Evolutionary conservation across 2,888 invertebrate species (phyloP).

Genomic region (Tetanocera ferruginea): DNA sequence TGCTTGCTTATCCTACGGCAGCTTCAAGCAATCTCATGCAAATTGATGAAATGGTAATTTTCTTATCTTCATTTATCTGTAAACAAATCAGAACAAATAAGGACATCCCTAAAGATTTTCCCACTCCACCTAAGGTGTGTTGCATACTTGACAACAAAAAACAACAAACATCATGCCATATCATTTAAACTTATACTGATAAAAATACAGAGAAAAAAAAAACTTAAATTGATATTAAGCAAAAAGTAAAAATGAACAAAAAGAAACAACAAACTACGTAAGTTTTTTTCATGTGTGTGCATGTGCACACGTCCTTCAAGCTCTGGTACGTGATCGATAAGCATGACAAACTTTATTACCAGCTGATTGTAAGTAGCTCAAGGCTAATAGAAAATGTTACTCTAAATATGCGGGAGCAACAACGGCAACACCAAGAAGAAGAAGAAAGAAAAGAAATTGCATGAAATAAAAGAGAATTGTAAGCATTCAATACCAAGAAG

Average conservation of each 20-base stretch:
- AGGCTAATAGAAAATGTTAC: not conserved
- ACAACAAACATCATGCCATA: not conserved
- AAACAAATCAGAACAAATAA: too few relatives aligned
- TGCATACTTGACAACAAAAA: not conserved
- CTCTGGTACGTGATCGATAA: constrained; percentile 6
- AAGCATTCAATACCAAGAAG: not conserved
- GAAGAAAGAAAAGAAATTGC: not conserved
- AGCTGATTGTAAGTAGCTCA: not conserved
- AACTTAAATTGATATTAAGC: not conserved
- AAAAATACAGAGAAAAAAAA: not conserved
- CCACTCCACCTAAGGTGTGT: not conserved
- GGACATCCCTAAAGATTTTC: not conserved
- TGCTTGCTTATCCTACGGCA: too few relatives aligned
- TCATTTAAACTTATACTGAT: not conserved
- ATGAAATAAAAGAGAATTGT: not conserved
- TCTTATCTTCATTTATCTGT: too few relatives aligned
- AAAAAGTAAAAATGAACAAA: not conserved
- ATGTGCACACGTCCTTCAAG: not conserved
- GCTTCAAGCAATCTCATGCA: too few relatives aligned
- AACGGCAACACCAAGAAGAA: too few relatives aligned
- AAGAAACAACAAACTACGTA: too few relatives aligned
- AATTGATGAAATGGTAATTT: too few relatives aligned
- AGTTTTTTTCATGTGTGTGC: not conserved
- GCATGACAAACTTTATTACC: constrained; percentile 16
- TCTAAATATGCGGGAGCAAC: too few relatives aligned